These are phyloP conservation scores for Drosophila merina DNA, from an alignment of 2,888 invertebrate species.

Conservation along the genomic window DNA sequence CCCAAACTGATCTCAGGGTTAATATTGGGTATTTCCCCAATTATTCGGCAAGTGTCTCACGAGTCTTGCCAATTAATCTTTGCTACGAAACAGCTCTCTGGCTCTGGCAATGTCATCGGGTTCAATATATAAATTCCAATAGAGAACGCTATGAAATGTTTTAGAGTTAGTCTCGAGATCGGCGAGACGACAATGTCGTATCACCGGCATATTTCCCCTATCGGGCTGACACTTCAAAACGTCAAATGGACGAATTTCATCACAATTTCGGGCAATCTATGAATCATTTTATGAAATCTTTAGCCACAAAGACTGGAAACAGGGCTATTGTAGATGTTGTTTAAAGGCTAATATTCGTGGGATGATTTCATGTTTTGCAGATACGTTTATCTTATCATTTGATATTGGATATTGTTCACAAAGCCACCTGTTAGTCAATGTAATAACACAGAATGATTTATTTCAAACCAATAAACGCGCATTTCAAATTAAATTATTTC, in stretches of 20 bases:
- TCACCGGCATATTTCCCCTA: conserved; percentile 18
- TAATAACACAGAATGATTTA: conserved; percentile 27
- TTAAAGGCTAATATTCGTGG: conserved; percentile 10
- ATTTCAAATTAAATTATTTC: conserved; percentile 20
- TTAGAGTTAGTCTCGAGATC: conserved; percentile 1
- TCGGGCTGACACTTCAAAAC: conserved; percentile 9
- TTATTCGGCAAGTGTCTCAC: conserved; percentile 34
- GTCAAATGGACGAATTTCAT: conserved; percentile 33
- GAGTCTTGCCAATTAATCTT: conserved; percentile 39
- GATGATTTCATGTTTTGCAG: conserved; percentile 20
- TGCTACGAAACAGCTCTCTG: conserved; percentile 17
- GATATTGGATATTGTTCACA: neutral
- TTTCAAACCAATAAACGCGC: conserved; percentile 9
- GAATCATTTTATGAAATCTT: conserved; percentile 19
- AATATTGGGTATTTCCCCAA: conserved; percentile 52
- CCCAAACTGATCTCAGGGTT: conserved; percentile 24
- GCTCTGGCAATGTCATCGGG: conserved; percentile 39
- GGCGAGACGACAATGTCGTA: conserved; percentile 21
- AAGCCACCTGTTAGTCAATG: neutral
- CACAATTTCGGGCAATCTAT: conserved; percentile 19
- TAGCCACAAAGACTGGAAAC: neutral
- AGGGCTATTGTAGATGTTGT: conserved; percentile 16
- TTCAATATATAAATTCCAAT: conserved; percentile 30
- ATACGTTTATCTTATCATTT: conserved; percentile 23
- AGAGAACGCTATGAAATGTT: conserved; percentile 1